phyloP scores from a whole-genome alignment of 2,888 invertebrate genomes.

The Rambutsinella grinnellia region DNA sequence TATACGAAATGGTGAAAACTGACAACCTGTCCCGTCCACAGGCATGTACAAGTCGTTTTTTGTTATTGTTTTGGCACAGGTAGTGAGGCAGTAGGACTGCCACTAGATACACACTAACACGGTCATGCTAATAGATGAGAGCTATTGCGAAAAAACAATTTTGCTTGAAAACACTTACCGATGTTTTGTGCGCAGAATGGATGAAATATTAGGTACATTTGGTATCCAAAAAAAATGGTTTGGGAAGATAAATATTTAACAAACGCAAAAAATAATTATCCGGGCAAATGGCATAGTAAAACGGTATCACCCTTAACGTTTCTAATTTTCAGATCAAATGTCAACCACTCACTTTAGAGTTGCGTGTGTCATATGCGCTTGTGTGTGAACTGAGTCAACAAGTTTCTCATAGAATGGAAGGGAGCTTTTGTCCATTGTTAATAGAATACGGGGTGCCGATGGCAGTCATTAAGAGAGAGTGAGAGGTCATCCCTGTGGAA shows the following conservation, averaged over 20 bases:
- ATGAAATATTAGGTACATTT: too few relatives aligned
- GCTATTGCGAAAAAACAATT: too few relatives aligned
- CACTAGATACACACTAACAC: not conserved
- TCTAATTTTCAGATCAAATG: too few relatives aligned
- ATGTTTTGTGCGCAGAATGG: too few relatives aligned
- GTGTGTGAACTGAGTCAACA: slow-evolving; percentile 52
- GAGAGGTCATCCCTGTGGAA: slow-evolving; percentile 46
- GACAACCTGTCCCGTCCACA: slow-evolving; percentile 26
- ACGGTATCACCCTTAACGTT: too few relatives aligned
- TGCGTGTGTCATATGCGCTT: slow-evolving; percentile 5
- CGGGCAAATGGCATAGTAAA: too few relatives aligned
- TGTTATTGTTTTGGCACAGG: slow-evolving; percentile 29
- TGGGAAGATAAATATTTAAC: too few relatives aligned
- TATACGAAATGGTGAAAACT: slow-evolving; percentile 11
- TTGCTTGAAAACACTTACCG: too few relatives aligned
- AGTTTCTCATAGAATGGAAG: slow-evolving; percentile 44
- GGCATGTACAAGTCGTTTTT: slow-evolving; percentile 9
- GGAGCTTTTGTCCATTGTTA: slow-evolving; percentile 45
- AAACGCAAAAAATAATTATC: too few relatives aligned
- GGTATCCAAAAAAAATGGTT: too few relatives aligned
- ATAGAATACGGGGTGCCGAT: slow-evolving; percentile 8
- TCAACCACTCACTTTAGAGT: too few relatives aligned
- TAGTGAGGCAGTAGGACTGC: slow-evolving; percentile 1
- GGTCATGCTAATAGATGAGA: too few relatives aligned
- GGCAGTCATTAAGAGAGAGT: slow-evolving; percentile 29